Conservation (phyloP, 2,888 invertebrate species). For the Drosophila rubida region DNA sequence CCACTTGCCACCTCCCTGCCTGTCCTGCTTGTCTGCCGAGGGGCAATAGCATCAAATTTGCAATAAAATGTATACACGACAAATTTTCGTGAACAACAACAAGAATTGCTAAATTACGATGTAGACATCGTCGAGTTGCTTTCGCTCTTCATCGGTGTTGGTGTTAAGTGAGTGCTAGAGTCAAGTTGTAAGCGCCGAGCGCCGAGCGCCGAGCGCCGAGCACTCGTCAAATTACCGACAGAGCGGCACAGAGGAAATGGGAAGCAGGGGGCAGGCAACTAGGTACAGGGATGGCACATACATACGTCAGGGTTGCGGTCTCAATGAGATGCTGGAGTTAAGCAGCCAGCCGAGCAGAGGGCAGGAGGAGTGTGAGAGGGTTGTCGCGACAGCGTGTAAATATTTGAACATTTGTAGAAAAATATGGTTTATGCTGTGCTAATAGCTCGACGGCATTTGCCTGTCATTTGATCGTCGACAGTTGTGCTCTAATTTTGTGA, state of each 20-base stretch:
- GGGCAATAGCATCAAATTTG: slow-evolving; percentile 56
- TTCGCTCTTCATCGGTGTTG: slow-evolving; percentile 26
- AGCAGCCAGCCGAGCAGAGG: not conserved
- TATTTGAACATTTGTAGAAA: slow-evolving; percentile 84
- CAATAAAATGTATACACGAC: slow-evolving; percentile 64
- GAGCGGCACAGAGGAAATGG: not conserved
- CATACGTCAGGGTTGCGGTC: slow-evolving; percentile 49
- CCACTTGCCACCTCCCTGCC: not conserved
- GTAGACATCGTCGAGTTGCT: slow-evolving; percentile 24
- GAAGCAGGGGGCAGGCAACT: not conserved
- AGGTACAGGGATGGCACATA: not conserved
- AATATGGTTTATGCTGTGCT: slow-evolving; percentile 83
- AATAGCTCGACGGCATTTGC: slow-evolving; percentile 61
- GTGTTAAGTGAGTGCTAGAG: slow-evolving; percentile 71
- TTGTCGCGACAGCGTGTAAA: slow-evolving; percentile 54
- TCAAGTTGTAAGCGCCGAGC: slow-evolving; percentile 68
- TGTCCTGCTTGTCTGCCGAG: no score
- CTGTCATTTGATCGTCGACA: slow-evolving; percentile 71
- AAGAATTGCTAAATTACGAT: slow-evolving; percentile 48
- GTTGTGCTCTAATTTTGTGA: slow-evolving; percentile 42
- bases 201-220: slow-evolving; percentile 54
- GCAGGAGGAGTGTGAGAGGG: slow-evolving; percentile 31
- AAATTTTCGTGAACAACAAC: slow-evolving; percentile 56
- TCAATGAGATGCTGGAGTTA: slow-evolving; percentile 14
- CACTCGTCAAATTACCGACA: slow-evolving; percentile 72